Evolutionary conservation across 2,888 invertebrate genomes (phyloP).

Genomic region (Drosophila helvetica): DNA sequence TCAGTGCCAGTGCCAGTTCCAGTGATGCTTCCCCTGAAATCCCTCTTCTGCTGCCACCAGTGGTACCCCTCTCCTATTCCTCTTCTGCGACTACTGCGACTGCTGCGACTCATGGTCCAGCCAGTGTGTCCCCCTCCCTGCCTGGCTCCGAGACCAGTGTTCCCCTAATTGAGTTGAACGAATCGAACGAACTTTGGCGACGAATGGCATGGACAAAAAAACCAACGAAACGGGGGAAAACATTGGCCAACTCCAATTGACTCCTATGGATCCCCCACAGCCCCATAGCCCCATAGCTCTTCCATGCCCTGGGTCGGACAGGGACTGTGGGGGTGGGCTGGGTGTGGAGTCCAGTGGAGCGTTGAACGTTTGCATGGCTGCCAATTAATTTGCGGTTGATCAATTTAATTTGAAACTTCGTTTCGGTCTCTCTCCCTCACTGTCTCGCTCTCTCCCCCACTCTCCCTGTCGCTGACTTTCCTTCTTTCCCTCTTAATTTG

Average conservation of each 20-base stretch:
- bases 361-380: conserved; percentile 73
- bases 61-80: neutral
- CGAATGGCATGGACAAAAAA: conserved; percentile 37
- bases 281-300: too few species aligned
- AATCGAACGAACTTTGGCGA: conserved; percentile 57
- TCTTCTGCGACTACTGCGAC: too few species aligned
- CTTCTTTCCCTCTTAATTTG: conserved; percentile 20
- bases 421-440: conserved; percentile 26
- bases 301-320: neutral
- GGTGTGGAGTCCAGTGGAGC: conserved; percentile 38
- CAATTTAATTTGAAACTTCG: conserved; percentile 82
- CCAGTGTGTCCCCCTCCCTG: neutral
- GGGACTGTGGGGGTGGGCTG: neutral
- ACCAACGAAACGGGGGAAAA: conserved; percentile 10
- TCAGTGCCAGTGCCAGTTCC: neutral
- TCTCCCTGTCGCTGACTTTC: conserved; percentile 1
- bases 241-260: conserved; percentile 36
- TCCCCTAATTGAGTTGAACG: conserved; percentile 76
- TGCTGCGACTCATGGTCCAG: neutral
- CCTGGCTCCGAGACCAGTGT: neutral
- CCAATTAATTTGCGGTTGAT: conserved; percentile 84
- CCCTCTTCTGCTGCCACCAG: conserved; percentile 7
- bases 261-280: conserved; percentile 22
- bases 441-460: neutral
- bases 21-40: too few species aligned